Base-by-base conservation (phyloP, 2,113 vertebrate species). In the Anolis sagrei region DNA sequence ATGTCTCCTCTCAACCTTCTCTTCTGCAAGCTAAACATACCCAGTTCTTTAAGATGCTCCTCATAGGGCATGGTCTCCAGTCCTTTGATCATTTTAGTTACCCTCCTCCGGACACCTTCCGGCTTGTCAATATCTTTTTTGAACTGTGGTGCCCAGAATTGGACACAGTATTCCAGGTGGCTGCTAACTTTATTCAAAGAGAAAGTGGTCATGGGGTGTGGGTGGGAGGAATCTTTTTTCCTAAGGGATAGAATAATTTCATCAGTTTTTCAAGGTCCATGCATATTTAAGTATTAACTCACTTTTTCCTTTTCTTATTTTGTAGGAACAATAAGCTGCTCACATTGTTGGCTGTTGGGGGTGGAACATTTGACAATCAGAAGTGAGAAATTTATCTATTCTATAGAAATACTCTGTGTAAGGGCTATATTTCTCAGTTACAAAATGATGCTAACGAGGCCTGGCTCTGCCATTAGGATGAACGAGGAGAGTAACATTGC, bases 281-380 rank as follows among this genome's bases (percentile, higher is more conserved):
- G 13, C 27, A 5, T 39, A 9, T 21, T 11, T 34, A 77, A 44
- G 39, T 39, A 16, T 25, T 44, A 27, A 10, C 48, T 5, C 49
- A 21, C 7, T 77, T 4, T 51, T 18, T 29, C 8, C 44, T 70
- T 49, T 64, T 72, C 32, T 68, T 61, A n/a, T 69, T 76, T 78
- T 77, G 81, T 86, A 96, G 95, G 62, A 96, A 96, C 92, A 91
- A 85, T 81, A 93, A 96, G 48, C 91, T 96, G 90, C 92, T 95
- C 90, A 95, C 94, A 7, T 90, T 96, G 64, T 73, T 97, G 83
- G 94, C 93, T 70, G 91, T 96, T 49, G 95, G 95, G 77, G 95
- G 96, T 76, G 95, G 94, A 92, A 94, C 89, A 72, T 96, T 96
- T 49, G 92, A 95, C 2, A 96, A 92, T 34, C 44, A 86, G 34